A percentile compares a stretch with the other conserved stretches of the same genome.
Conservation (phyloP, 2,797 vertebrate genomes). For the Cyprinodon diabolis region DNA sequence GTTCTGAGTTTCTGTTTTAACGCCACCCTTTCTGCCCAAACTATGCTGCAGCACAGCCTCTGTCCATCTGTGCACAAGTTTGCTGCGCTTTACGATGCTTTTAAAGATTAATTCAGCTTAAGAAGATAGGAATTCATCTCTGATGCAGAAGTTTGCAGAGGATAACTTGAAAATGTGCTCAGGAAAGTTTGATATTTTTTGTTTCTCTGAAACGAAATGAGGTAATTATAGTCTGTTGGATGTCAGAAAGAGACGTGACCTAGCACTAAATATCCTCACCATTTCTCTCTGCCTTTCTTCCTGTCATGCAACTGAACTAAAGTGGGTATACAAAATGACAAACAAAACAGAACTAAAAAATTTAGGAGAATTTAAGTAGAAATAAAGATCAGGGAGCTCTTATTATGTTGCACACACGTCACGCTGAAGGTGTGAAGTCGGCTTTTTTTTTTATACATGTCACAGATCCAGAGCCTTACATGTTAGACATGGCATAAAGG, state of each 20-base stretch:
- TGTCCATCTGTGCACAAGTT: background rate
- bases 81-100: background rate
- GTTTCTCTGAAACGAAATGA: too few species aligned
- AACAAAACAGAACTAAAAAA: background rate
- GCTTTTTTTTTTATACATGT: conserved; percentile 34
- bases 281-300: too few species aligned
- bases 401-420: background rate
- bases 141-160: too few species aligned
- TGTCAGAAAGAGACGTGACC: too few species aligned
- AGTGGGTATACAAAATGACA: background rate
- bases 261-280: too few species aligned
- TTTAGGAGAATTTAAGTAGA: background rate
- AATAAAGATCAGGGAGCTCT: background rate
- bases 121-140: too few species aligned
- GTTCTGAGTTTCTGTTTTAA: background rate
- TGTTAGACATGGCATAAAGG: conserved; percentile 86
- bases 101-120: background rate
- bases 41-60: background rate
- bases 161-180: too few species aligned
- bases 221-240: too few species aligned
- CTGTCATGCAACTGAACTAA: background rate
- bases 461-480: conserved; percentile 82
- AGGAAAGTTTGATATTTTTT: too few species aligned
- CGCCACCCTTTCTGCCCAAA: background rate
- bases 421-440: conserved; percentile 8